Evolutionary conservation across 53 echinoderm and acorn worm species (phyloP).

Genomic region (Henricia sp.): DNA sequence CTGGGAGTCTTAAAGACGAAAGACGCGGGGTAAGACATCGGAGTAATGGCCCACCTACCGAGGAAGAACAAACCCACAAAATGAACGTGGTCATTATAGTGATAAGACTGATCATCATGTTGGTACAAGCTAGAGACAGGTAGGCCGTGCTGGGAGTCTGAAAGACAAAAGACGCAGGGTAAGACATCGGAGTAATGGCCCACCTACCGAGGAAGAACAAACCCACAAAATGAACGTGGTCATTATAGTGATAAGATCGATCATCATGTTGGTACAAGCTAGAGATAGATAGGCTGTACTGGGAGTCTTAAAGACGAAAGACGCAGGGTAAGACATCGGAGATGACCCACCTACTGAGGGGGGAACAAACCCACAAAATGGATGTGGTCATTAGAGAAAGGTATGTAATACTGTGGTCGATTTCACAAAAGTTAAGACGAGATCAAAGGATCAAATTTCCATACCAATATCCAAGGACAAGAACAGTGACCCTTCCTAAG

Average conservation of each 20-base stretch:
- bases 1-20: constrained; percentile 83
- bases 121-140: constrained; percentile 79
- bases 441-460: too few species aligned
- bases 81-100: constrained; percentile 88
- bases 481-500: too few species aligned
- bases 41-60: constrained; percentile 83
- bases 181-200: constrained; percentile 86
- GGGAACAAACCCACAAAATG: constrained; percentile 16
- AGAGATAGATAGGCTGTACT: constrained; percentile 84
- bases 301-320: constrained; percentile 80
- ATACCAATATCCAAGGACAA: too few species aligned
- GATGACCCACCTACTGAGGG: constrained; percentile 79
- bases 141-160: constrained; percentile 90
- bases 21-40: constrained; percentile 85
- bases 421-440: too few species aligned
- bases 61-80: constrained; percentile 36
- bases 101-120: constrained; percentile 78
- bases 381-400: too few species aligned
- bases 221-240: too few species aligned
- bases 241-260: constrained; percentile 78
- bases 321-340: constrained; percentile 90
- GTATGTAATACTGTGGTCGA: too few species aligned
- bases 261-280: constrained; percentile 78
- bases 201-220: constrained; percentile 62
- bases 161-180: constrained; percentile 83